phyloP scores from a whole-genome alignment of 2,797 vertebrate genomes.

The Acanthurus lineatus region DNA sequence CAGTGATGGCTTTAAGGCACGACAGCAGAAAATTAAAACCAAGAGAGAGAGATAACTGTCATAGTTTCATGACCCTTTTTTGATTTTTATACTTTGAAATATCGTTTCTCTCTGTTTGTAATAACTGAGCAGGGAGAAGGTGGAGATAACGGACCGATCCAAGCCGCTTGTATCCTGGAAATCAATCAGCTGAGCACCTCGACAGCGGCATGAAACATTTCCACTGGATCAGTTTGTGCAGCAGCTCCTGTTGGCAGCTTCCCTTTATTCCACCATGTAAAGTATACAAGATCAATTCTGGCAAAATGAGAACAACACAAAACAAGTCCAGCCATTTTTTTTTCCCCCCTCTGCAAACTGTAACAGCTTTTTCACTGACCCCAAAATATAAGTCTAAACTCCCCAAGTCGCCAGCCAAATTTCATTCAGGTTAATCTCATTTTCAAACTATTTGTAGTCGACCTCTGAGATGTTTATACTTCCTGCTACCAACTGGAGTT shows the following conservation, averaged over 20 bases:
- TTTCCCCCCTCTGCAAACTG: background rate
- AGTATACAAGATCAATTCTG: conserved; percentile 46
- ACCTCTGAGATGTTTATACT: conserved; percentile 7
- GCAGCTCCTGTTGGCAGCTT: conserved; percentile 70
- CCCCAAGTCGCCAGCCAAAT: conserved; percentile 21
- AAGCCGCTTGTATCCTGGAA: conserved; percentile 45
- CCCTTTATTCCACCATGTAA: conserved; percentile 42
- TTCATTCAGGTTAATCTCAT: conserved; percentile 35
- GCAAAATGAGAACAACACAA: conserved; percentile 27
- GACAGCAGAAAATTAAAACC: conserved; percentile 70
- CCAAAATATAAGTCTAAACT: conserved; percentile 28
- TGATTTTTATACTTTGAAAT: conserved; percentile 63
- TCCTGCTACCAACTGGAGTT: background rate
- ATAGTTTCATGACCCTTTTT: conserved; percentile 55
- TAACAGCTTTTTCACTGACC: conserved; percentile 35
- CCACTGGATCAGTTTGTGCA: conserved; percentile 64
- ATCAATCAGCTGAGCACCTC: conserved; percentile 56
- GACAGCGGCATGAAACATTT: conserved; percentile 53
- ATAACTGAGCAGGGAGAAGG: conserved; percentile 35
- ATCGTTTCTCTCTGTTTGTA: conserved; percentile 51
- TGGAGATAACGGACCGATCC: conserved; percentile 55
- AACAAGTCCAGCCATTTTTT: conserved; percentile 8
- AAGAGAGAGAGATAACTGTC: conserved; percentile 67
- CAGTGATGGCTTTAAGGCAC: conserved; percentile 66
- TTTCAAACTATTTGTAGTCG: conserved; percentile 23